Conservation (phyloP, 1,140 invertebrate genomes). For the Sitobion miscanthi region DNA sequence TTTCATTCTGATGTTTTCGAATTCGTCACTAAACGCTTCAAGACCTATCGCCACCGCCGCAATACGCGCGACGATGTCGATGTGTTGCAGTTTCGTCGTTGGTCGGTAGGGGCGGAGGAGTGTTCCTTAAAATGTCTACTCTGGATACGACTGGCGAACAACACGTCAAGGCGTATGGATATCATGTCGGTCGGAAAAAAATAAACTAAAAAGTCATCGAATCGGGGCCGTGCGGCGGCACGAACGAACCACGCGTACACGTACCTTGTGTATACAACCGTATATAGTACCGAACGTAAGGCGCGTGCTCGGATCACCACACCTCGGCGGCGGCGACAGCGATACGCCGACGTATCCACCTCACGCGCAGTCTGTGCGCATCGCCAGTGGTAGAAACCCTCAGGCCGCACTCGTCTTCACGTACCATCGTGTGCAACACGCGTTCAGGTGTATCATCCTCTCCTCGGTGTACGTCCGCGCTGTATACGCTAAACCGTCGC, state of each 20-base stretch:
- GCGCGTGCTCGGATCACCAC: constrained; percentile 41
- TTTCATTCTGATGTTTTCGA: neutral
- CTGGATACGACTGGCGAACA: neutral
- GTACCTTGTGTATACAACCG: neutral
- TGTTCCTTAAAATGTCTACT: neutral
- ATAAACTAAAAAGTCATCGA: neutral
- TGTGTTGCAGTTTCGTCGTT: neutral
- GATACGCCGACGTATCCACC: neutral
- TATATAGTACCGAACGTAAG: neutral
- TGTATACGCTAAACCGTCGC: neutral
- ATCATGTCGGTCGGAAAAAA: neutral
- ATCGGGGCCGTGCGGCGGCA: too few species aligned
- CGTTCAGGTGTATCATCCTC: neutral
- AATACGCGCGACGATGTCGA: too few species aligned
- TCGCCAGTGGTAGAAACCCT: neutral
- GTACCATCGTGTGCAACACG: neutral
- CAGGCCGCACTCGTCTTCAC: neutral
- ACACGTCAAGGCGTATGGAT: neutral
- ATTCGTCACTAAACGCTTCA: neutral
- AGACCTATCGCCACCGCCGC: neutral
- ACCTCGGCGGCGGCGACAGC: neutral
- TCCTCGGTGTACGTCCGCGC: neutral
- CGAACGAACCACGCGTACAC: neutral
- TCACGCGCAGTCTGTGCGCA: neutral
- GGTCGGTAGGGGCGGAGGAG: too few species aligned